Evolutionary conservation across 2,888 invertebrate genomes (phyloP).

Genomic region (Drosophila formosana): DNA sequence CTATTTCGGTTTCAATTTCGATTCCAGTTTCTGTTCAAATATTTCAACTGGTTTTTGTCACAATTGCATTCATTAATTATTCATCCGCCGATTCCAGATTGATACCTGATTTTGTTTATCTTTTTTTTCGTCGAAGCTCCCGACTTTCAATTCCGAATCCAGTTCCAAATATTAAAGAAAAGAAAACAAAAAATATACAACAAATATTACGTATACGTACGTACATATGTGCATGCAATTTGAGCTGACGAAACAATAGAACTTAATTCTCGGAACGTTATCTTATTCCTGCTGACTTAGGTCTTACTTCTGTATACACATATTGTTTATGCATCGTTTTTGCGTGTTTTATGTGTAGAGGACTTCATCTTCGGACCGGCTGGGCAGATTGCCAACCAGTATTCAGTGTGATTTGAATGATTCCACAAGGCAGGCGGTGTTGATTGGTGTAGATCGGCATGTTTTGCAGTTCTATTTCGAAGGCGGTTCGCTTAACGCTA

Average conservation of each 20-base stretch:
- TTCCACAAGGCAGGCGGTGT: conserved; percentile 10
- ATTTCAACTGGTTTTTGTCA: background rate
- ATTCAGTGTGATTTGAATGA: conserved; percentile 9
- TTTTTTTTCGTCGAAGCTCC: background rate
- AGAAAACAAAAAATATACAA: background rate
- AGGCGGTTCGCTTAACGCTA: conserved; percentile 1
- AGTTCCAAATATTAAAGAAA: background rate
- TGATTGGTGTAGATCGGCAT: background rate
- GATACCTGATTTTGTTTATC: background rate
- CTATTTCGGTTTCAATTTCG: background rate
- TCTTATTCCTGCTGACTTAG: background rate
- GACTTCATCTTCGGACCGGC: background rate
- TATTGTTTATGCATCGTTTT: background rate
- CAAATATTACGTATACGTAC: background rate
- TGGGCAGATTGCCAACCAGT: conserved; percentile 23
- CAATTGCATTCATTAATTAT: conserved; percentile 5
- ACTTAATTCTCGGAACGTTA: background rate
- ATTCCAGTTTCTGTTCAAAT: conserved; percentile 1
- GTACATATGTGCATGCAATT: background rate
- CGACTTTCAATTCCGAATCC: conserved; percentile 1
- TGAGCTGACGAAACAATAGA: background rate
- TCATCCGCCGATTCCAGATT: background rate
- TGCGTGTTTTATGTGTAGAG: background rate
- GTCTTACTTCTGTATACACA: background rate
- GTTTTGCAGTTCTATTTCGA: conserved; percentile 9